Conservation (phyloP, 2,888 invertebrate genomes). For the Erebia aethiops region DNA sequence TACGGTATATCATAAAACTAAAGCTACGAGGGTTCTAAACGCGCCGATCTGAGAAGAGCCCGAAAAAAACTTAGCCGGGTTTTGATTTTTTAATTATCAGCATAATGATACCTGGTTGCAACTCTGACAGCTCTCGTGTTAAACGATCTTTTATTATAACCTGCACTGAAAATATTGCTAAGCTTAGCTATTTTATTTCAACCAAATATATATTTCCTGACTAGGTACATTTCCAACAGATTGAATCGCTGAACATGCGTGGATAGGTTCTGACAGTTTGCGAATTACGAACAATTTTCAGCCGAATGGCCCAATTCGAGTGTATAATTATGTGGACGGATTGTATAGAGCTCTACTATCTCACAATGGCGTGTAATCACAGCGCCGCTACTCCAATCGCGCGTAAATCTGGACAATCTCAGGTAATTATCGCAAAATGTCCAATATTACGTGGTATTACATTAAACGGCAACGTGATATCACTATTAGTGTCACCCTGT, state of each 20-base stretch:
- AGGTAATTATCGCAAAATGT: slow-evolving; percentile 78
- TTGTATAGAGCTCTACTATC: slow-evolving; percentile 19
- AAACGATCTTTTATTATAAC: too few relatives aligned
- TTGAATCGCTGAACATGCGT: neutral
- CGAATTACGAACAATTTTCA: slow-evolving; percentile 21
- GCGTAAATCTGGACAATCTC: slow-evolving; percentile 44
- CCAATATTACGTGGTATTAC: slow-evolving; percentile 62
- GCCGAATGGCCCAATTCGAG: slow-evolving; percentile 11
- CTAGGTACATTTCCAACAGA: too few relatives aligned
- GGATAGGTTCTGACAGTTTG: slow-evolving; percentile 12
- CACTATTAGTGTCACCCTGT: slow-evolving; percentile 54
- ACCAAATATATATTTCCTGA: too few relatives aligned
- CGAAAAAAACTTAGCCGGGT: too few relatives aligned
- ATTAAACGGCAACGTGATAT: slow-evolving; percentile 70
- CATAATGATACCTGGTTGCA: too few relatives aligned
- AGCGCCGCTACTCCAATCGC: slow-evolving; percentile 19
- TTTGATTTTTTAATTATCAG: too few relatives aligned
- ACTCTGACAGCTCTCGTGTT: too few relatives aligned
- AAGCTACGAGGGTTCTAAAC: too few relatives aligned
- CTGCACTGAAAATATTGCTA: too few relatives aligned
- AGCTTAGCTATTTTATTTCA: too few relatives aligned
- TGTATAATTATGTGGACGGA: slow-evolving; percentile 22
- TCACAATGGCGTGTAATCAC: slow-evolving; percentile 23
- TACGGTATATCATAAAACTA: too few relatives aligned
- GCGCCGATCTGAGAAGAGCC: too few relatives aligned